Base-by-base conservation (phyloP, 2,888 invertebrate genomes). In the Hypsopygia costalis region DNA sequence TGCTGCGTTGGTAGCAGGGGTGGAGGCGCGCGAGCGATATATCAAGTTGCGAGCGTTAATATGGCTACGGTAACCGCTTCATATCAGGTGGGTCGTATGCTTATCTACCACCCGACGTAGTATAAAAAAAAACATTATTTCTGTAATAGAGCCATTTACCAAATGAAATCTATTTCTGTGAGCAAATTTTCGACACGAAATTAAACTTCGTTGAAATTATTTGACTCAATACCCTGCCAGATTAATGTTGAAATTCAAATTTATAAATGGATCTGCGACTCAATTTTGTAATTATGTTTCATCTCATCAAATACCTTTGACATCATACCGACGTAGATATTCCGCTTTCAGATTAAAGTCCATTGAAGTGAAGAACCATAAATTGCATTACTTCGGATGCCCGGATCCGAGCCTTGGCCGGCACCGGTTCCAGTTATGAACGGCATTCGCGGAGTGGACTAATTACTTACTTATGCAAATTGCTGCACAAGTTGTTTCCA, bases 391-490 rank as follows among this genome's bases (percentile, higher is more conserved):
- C 16, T 33, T 27, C 28, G 34, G 11, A 21, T 12, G 11, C n/a
- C 16, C 20, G 12, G 21, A 10, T 8, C 21, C 8, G 27, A n/a
- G n/a, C n/a, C n/a, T n/a, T 4, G 11, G 9, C 37, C 27, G 36
- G 47, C 37, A 36, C 31, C 30, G 21, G 30, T 44, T 44, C 22
- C 9, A 46, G 47, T 47, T 47, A 43, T 40, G 50, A 56, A 51
- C 47, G 46, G 46, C 46, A 43, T 46, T 8, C 5, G 40, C 9
- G 40, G 43, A 53, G 49, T 57, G 48, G 40, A 53, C 61, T 70
- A 69, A 72, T 70, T 68, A 65, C 59, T 59, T 55, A 65, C 58
- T 51, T 60, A 63, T 65, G 63, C 52, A 58, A 70, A 70, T 68
- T 54, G 39, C 46, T 53, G 53, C 50, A 50, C 51, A 50, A 47